A percentile compares a stretch with the other conserved stretches of the same genome.
Evolutionary conservation across 1,140 invertebrate species (phyloP).

Genomic region (Drosophila kurseongensis): DNA sequence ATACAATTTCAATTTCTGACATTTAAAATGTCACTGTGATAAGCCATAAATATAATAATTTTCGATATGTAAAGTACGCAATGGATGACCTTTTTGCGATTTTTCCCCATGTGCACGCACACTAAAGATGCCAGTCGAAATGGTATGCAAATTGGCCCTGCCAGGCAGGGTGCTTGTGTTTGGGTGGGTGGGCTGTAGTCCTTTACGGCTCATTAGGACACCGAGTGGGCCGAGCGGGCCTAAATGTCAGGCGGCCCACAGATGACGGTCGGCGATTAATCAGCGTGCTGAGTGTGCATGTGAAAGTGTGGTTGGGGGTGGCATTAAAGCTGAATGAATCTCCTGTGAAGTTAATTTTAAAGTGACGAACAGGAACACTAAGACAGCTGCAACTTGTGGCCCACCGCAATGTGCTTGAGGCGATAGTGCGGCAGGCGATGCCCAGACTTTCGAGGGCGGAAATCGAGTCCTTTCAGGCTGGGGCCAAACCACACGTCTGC

Average conservation of each 20-base stretch:
- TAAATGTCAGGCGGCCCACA: constrained; percentile 23
- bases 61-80: constrained; percentile 11
- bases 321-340: constrained; percentile 35
- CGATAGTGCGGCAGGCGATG: not conserved
- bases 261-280: constrained; percentile 31
- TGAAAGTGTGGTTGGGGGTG: constrained; percentile 8
- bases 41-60: not conserved
- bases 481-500: constrained; percentile 32
- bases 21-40: not conserved
- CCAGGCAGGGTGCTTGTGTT: constrained; percentile 3
- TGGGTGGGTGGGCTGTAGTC: constrained; percentile 10
- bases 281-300: constrained; percentile 10
- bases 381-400: constrained; percentile 50
- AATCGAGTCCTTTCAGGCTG: constrained; percentile 35
- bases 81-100: constrained; percentile 1
- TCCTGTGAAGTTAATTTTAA: constrained; percentile 65
- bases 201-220: constrained; percentile 54
- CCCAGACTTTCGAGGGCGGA: constrained; percentile 24
- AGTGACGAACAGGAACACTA: constrained; percentile 38
- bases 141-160: constrained; percentile 51
- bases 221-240: constrained; percentile 22
- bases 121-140: constrained; percentile 28
- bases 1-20: not conserved
- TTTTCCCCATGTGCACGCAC: constrained; percentile 16
- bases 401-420: constrained; percentile 64